phyloP scores from a whole-genome alignment of 2,113 vertebrate species.

The Zapus hudsonius region DNA sequence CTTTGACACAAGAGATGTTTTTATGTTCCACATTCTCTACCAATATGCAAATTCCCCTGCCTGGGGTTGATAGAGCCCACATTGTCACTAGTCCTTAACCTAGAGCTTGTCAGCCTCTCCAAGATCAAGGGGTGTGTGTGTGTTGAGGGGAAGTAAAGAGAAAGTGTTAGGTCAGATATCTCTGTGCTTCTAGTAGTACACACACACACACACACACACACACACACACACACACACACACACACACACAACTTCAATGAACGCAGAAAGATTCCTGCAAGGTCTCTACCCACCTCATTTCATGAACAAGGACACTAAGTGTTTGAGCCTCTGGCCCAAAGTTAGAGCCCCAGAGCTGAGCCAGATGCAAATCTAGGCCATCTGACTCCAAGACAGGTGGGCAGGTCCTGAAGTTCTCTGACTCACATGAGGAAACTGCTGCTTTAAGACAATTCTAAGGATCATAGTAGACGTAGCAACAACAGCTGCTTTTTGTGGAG shows the following conservation, averaged over 20 bases:
- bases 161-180: neutral
- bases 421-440: rapidly evolving
- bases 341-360: neutral
- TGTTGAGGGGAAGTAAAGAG: too few relatives aligned
- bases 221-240: neutral
- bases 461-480: too few relatives aligned
- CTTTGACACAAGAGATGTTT: neutral
- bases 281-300: neutral
- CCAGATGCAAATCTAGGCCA: rapidly evolving
- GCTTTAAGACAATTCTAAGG: neutral
- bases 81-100: neutral
- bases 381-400: neutral
- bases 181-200: neutral
- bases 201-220: neutral
- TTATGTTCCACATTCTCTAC: neutral
- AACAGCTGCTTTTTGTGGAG: neutral
- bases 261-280: neutral
- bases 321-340: neutral
- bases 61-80: neutral
- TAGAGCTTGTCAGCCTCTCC: neutral
- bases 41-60: constrained; percentile 34
- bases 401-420: neutral
- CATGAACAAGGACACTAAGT: neutral
- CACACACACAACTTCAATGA: rapidly evolving
- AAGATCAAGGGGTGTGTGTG: neutral